Base-by-base conservation (phyloP, 2,797 vertebrate species). In the Diplodus sargus region DNA sequence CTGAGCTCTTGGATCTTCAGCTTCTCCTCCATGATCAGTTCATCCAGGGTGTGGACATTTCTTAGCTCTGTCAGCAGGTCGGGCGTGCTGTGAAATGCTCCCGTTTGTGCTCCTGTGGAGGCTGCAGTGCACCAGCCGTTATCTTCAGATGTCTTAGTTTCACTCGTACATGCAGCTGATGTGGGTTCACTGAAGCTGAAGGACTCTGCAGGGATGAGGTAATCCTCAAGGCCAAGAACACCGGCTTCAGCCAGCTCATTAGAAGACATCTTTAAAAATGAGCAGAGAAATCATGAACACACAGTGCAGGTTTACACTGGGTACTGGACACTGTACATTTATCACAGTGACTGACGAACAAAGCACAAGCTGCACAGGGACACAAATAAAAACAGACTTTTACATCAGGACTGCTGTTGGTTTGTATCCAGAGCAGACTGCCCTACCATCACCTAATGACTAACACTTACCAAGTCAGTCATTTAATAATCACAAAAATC, bases 11-110 rank as follows among this genome's bases (percentile, higher is more conserved):
- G 66, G 70, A 95, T 87, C 81, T 94, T 93, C 2, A 92, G 20
- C 53, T 89, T 92, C 85, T 96, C 95, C 71, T 94, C 91, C 64
- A 85, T 39, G 34, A 95, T 95, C 45, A 89, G 83, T 51, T 94
- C 77, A 16, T 96, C 93, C 28, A 95, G 90, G 42, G 88, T 15
- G n/a, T 87, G 76, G 20, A 95, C 87, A 4, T 85, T 51, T 76
- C 81, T 86, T 0, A 93, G 71, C 78, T 94, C 93, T 0, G 72
- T 76, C 53, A 94, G 80, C 52, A 94, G 81, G 56, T 83, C 68
- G 0, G 51, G 71, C 16, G 68, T 68, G 66, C 70, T 54, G 28
- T 47, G 25, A 47, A 70, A 61, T 3, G 1, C 17, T 5, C 1
- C 48, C 0, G 45, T 15, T 0, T 42, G 25, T n/a, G 20, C 30